Conservation (phyloP, 2,888 invertebrate genomes). For the Chydorus sphaericus region DNA sequence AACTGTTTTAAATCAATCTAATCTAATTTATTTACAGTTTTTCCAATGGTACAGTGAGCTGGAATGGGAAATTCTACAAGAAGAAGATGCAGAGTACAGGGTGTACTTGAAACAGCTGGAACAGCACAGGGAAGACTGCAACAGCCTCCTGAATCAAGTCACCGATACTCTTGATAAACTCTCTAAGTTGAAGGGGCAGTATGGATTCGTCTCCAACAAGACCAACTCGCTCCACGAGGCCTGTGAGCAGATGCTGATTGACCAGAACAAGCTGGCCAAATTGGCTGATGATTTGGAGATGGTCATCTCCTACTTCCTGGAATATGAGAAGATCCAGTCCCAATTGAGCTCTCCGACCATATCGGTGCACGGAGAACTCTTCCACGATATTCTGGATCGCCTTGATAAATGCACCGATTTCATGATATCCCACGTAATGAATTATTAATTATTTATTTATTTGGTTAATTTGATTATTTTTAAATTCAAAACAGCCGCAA, state of each 20-base stretch:
- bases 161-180: conserved; percentile 54
- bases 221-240: conserved; percentile 81
- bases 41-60: conserved; percentile 59
- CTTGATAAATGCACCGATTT: conserved; percentile 78
- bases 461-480: conserved; percentile 5
- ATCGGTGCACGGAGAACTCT: conserved; percentile 67
- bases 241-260: conserved; percentile 78
- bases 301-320: conserved; percentile 69
- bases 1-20: conserved; percentile 9
- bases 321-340: conserved; percentile 65
- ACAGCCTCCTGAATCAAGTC: conserved; percentile 49
- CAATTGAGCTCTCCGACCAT: conserved; percentile 63
- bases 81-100: conserved; percentile 51
- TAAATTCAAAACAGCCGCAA: conserved; percentile 40
- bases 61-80: conserved; percentile 51
- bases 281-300: conserved; percentile 65
- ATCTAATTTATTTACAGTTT: conserved; percentile 40
- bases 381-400: conserved; percentile 61
- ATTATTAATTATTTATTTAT: conserved; percentile 9
- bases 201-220: conserved; percentile 74
- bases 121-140: conserved; percentile 49
- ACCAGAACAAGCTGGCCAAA: conserved; percentile 63
- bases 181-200: conserved; percentile 55
- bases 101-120: conserved; percentile 55
- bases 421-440: conserved; percentile 59